These are phyloP conservation scores for Lithophane semibrunnea DNA, from an alignment of 2,888 invertebrate species.

Conservation along the genomic window DNA sequence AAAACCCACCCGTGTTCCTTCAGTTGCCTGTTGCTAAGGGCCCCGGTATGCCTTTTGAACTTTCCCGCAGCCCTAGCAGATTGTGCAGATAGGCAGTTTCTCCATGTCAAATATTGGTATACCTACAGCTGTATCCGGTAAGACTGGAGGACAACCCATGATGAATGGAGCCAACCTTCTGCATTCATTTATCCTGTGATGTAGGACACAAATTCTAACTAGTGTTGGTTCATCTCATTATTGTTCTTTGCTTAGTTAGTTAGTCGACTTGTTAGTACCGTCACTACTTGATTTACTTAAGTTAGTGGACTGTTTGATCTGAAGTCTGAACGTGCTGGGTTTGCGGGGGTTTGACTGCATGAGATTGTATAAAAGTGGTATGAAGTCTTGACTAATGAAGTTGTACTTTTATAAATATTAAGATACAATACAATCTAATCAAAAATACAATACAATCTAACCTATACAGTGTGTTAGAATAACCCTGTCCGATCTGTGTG, in stretches of 20 bases:
- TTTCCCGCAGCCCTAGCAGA: too few species aligned
- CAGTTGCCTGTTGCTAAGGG: too few species aligned
- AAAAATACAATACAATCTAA: too few species aligned
- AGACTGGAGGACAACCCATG: too few species aligned
- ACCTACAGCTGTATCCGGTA: not conserved
- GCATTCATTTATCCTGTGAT: not conserved
- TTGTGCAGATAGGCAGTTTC: too few species aligned
- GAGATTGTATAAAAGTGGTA: not conserved
- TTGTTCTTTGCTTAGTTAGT: conserved; percentile 65
- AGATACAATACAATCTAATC: too few species aligned
- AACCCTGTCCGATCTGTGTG: too few species aligned
- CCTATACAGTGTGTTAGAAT: too few species aligned
- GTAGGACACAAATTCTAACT: conserved; percentile 60
- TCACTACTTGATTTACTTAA: conserved; percentile 66
- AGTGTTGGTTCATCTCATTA: conserved; percentile 63
- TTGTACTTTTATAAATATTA: not conserved
- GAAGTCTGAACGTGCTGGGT: conserved; percentile 41
- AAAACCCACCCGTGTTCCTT: too few species aligned
- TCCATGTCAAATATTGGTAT: not conserved
- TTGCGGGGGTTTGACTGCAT: not conserved
- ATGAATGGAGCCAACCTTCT: conserved; percentile 17
- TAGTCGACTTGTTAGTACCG: conserved; percentile 63
- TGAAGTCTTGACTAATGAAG: not conserved
- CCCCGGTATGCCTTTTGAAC: too few species aligned
- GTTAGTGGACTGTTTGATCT: conserved; percentile 54